A percentile compares a stretch with the other conserved stretches of the same genome.
phyloP scores from a whole-genome alignment of 2,888 invertebrate species.

The Epistrophella euchroma region DNA sequence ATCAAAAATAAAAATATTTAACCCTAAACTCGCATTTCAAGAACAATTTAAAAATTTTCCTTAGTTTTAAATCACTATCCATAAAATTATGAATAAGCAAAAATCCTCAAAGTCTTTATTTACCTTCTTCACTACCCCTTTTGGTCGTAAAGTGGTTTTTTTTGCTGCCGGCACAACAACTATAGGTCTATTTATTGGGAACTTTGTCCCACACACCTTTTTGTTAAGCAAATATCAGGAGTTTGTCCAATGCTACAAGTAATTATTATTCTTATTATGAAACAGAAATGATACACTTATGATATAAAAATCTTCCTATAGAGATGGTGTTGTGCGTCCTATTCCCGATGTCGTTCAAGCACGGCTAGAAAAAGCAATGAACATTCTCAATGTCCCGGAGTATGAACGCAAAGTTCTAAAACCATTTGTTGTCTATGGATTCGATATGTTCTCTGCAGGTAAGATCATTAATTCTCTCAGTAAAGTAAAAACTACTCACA shows the following conservation, averaged over 20 bases:
- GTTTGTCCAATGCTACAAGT: conserved; percentile 88
- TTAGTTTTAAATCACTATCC: background rate
- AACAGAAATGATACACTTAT: background rate
- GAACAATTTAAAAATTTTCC: background rate
- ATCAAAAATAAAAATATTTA: conserved; percentile 22
- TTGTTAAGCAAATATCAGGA: conserved; percentile 87
- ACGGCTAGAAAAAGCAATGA: conserved; percentile 86
- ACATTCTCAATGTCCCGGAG: conserved; percentile 86
- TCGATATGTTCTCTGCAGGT: conserved; percentile 90
- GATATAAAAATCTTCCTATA: conserved; percentile 80
- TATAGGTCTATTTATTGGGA: conserved; percentile 83
- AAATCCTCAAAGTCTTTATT: conserved; percentile 1
- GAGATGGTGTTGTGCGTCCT: conserved; percentile 86
- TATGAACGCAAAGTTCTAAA: conserved; percentile 85
- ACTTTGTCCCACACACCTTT: conserved; percentile 87
- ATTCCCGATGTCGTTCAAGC: conserved; percentile 85
- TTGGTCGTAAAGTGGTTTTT: conserved; percentile 85
- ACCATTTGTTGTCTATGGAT: conserved; percentile 90
- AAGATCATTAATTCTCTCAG: conserved; percentile 72
- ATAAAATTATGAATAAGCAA: conserved; percentile 56
- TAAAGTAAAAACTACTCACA: background rate
- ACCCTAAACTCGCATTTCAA: conserved; percentile 22
- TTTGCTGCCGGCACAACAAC: conserved; percentile 84
- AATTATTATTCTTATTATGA: conserved; percentile 53
- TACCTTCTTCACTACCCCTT: conserved; percentile 82